Conservation (phyloP, 2,888 invertebrate species). For the Amphipoea lucens region DNA sequence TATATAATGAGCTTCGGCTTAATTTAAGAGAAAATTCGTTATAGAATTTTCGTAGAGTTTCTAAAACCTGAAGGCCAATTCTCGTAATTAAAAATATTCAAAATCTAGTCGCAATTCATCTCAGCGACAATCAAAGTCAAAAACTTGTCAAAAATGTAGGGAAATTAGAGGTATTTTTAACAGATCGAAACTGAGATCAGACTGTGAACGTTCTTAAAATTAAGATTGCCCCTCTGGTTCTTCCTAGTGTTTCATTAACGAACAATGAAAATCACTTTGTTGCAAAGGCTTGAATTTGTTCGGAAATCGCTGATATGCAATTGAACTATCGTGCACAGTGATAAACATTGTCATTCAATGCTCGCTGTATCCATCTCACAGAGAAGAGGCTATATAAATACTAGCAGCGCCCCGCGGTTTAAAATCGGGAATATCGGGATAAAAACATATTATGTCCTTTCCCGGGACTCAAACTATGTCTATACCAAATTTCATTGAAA, state of each 20-base stretch:
- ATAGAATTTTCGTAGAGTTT: neutral
- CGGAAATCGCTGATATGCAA: neutral
- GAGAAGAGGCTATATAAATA: neutral
- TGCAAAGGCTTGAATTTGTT: neutral
- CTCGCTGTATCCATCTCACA: neutral
- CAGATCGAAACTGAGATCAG: too few species aligned
- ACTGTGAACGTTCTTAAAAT: too few species aligned
- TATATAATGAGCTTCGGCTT: constrained; percentile 22
- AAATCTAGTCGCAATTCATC: too few species aligned
- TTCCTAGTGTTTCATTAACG: neutral
- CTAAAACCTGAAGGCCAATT: neutral
- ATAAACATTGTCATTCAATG: neutral
- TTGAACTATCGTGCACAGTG: neutral
- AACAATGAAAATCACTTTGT: neutral
- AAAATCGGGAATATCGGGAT: too few species aligned
- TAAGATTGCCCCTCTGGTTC: neutral
- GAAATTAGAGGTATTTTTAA: too few species aligned
- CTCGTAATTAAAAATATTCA: too few species aligned
- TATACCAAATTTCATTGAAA: too few species aligned
- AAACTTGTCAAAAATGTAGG: too few species aligned
- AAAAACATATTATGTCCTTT: too few species aligned
- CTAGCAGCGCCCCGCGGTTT: too few species aligned
- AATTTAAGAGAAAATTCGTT: neutral
- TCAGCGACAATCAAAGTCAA: too few species aligned
- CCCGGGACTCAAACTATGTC: too few species aligned